phyloP scores from a whole-genome alignment of 2,888 invertebrate species.

The Rhamnusium bicolor region DNA sequence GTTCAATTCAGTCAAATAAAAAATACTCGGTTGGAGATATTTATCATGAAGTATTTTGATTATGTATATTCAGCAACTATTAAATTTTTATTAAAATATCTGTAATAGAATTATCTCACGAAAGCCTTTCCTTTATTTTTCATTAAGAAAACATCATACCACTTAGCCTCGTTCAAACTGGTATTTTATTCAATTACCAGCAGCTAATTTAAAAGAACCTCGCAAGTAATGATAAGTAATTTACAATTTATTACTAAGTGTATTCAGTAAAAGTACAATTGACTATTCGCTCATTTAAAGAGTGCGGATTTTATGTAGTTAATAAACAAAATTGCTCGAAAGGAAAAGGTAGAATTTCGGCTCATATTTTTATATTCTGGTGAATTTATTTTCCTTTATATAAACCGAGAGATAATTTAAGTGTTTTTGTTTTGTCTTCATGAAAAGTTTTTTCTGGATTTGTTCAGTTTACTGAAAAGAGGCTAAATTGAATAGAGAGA shows the following conservation, averaged over 20 bases:
- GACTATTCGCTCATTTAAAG: not conserved
- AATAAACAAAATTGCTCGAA: no score
- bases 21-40: not conserved
- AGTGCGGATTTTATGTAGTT: not conserved
- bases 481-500: no score
- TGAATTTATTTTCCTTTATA: no score
- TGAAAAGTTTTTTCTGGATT: no score
- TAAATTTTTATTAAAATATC: not conserved
- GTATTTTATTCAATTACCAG: slow-evolving; percentile 13
- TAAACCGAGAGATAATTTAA: no score
- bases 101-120: not conserved
- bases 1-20: not conserved
- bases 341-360: not conserved
- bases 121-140: slow-evolving; percentile 7
- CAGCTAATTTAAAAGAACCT: slow-evolving; percentile 1
- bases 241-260: slow-evolving; percentile 1
- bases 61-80: not conserved
- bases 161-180: not conserved
- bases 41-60: not conserved
- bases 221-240: slow-evolving; percentile 6
- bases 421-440: no score
- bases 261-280: not conserved
- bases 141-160: not conserved
- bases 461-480: no score
- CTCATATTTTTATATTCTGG: no score